Conservation (phyloP, 2,797 vertebrate species). For the Scolopax bukidnonensis region DNA sequence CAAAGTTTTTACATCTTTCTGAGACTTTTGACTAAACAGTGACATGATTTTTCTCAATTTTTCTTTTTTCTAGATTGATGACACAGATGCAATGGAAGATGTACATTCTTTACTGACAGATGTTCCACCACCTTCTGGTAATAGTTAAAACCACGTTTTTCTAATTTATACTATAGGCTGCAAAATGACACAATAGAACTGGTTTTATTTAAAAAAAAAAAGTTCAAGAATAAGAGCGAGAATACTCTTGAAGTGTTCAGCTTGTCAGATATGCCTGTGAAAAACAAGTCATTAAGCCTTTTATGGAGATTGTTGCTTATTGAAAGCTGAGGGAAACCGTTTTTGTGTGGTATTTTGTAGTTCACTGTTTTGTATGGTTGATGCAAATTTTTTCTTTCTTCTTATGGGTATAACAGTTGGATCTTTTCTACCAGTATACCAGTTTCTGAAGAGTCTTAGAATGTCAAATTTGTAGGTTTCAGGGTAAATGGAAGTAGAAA, state of each 20-base stretch:
- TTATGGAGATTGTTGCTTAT: not conserved
- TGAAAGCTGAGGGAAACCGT: not conserved
- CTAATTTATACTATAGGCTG: not conserved
- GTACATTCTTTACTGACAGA: conserved; percentile 95
- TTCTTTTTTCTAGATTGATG: conserved; percentile 87
- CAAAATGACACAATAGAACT: not conserved
- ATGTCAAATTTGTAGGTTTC: not conserved
- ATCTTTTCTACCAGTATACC: not conserved
- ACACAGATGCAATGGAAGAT: conserved; percentile 96
- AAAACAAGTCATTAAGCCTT: not conserved
- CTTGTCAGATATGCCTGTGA: not conserved
- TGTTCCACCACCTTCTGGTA: conserved; percentile 89
- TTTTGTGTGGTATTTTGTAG: not conserved
- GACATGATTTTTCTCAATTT: not conserved
- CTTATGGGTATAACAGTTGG: not conserved
- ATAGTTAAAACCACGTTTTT: not conserved
- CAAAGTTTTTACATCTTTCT: not conserved
- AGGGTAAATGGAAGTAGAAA: not conserved
- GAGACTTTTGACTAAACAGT: not conserved
- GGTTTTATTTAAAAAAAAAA: not conserved
- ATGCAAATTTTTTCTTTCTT: not conserved
- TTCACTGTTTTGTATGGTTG: not conserved
- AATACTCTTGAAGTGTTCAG: not conserved
- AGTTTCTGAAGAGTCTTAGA: not conserved
- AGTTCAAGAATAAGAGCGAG: not conserved